Evolutionary conservation across 2,113 vertebrate genomes (phyloP).

Genomic region (Gulo gulo): DNA sequence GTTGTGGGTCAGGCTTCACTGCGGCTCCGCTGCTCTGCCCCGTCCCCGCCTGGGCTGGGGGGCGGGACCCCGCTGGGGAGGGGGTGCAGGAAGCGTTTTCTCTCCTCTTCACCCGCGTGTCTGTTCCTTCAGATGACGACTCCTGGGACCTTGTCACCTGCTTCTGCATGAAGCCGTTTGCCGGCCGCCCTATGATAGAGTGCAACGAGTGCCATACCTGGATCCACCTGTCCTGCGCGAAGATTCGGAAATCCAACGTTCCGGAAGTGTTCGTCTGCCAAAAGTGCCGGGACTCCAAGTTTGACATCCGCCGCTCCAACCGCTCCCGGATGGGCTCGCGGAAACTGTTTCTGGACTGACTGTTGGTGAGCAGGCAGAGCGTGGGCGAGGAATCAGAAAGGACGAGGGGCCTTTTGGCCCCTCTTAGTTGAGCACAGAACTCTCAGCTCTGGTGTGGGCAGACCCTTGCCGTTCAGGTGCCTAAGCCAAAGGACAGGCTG

Average conservation of each 20-base stretch:
- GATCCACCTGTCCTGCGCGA: conserved; percentile 98
- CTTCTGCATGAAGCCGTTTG: conserved; percentile 99
- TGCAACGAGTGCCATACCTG: conserved; percentile 97
- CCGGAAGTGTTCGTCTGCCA: conserved; percentile 97
- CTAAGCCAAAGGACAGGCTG: conserved; percentile 71
- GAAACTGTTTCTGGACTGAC: conserved; percentile 94
- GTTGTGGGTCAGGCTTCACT: fast-evolving
- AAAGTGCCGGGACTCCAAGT: conserved; percentile 93
- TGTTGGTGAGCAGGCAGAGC: neutral
- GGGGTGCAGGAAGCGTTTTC: fast-evolving
- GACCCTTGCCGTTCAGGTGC: conserved; percentile 79
- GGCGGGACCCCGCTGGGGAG: neutral
- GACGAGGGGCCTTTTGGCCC: neutral
- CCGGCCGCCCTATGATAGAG: conserved; percentile 98
- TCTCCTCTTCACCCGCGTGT: fast-evolving
- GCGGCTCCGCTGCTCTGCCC: neutral
- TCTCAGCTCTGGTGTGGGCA: conserved; percentile 51
- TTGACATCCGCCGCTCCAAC: conserved; percentile 95
- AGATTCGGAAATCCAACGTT: conserved; percentile 98
- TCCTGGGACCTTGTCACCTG: conserved; percentile 99
- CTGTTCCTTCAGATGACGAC: conserved; percentile 89
- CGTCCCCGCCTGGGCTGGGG: neutral
- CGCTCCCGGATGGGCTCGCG: conserved; percentile 93
- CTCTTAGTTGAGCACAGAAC: conserved; percentile 54
- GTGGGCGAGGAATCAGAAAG: neutral